Evolutionary conservation across 2,113 vertebrate genomes (phyloP).

Genomic region (Pelvicachromis taeniatus): DNA sequence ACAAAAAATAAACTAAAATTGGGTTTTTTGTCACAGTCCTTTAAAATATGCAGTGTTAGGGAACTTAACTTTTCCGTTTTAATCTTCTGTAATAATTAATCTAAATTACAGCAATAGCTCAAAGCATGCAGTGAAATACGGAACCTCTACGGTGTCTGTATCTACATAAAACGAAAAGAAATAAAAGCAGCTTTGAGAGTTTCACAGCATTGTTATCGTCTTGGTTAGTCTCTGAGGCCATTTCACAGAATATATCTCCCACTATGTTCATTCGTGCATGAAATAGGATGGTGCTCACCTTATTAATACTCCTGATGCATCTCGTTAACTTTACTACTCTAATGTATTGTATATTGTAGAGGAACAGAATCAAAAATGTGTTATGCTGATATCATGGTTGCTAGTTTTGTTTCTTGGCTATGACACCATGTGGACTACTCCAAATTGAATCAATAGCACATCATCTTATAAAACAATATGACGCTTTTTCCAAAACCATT

Average conservation of each 20-base stretch:
- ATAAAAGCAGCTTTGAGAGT: background rate
- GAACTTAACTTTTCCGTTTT: background rate
- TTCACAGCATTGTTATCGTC: constrained; percentile 1
- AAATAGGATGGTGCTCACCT: constrained; percentile 44
- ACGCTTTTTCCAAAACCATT: background rate
- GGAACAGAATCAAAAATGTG: background rate
- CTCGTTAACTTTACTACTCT: background rate
- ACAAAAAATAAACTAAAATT: background rate
- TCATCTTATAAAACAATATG: background rate
- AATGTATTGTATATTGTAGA: background rate
- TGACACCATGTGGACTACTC: background rate
- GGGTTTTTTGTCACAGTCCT: background rate
- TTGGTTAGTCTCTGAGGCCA: constrained; percentile 21
- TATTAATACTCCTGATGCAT: constrained; percentile 31
- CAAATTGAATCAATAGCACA: background rate
- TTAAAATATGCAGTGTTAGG: background rate
- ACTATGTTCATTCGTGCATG: constrained; percentile 13
- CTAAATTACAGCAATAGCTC: background rate
- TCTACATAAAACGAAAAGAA: background rate
- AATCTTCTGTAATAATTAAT: background rate
- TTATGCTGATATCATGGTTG: background rate
- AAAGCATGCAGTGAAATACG: background rate
- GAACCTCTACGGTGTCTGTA: background rate
- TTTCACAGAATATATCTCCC: constrained; percentile 2
- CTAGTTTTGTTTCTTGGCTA: background rate